These are phyloP conservation scores for Calycopis cecrops DNA, from an alignment of 1,140 invertebrate species.

Conservation along the genomic window DNA sequence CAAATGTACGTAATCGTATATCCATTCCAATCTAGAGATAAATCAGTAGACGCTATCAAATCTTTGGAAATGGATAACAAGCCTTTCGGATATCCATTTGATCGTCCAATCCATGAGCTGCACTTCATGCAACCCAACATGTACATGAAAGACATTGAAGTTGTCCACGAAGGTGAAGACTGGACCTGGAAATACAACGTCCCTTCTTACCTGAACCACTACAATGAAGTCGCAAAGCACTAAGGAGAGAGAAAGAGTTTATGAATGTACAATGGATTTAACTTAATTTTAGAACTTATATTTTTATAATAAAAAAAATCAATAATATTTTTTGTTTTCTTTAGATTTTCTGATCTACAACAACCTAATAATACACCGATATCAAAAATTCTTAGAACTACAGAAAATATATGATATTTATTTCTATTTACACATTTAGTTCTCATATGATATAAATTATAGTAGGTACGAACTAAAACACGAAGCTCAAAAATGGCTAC, in stretches of 20 bases:
- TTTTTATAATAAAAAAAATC: conserved; percentile 25
- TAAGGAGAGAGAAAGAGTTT: conserved; percentile 37
- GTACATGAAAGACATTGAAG: conserved; percentile 78
- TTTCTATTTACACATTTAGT: too few relatives aligned
- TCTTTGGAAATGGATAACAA: conserved; percentile 60
- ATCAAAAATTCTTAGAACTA: too few relatives aligned
- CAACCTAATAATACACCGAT: too few relatives aligned
- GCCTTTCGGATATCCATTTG: conserved; percentile 81
- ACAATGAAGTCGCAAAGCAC: conserved; percentile 38
- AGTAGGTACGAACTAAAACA: too few relatives aligned
- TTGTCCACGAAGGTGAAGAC: conserved; percentile 77
- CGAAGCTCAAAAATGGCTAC: too few relatives aligned
- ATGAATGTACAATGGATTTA: not conserved
- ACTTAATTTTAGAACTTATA: conserved; percentile 11
- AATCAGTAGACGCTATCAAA: conserved; percentile 35
- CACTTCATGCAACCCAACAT: conserved; percentile 80
- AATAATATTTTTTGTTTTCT: conserved; percentile 18
- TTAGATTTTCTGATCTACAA: conserved; percentile 9
- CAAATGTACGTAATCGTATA: conserved; percentile 80
- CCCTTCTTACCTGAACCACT: conserved; percentile 31
- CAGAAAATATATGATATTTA: too few relatives aligned
- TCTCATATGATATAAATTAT: too few relatives aligned
- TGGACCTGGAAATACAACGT: conserved; percentile 47
- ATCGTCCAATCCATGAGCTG: conserved; percentile 76
- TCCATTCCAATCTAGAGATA: conserved; percentile 50